Evolutionary conservation across 2,797 vertebrate species (phyloP).

Genomic region (Myiotriccus ornatus): DNA sequence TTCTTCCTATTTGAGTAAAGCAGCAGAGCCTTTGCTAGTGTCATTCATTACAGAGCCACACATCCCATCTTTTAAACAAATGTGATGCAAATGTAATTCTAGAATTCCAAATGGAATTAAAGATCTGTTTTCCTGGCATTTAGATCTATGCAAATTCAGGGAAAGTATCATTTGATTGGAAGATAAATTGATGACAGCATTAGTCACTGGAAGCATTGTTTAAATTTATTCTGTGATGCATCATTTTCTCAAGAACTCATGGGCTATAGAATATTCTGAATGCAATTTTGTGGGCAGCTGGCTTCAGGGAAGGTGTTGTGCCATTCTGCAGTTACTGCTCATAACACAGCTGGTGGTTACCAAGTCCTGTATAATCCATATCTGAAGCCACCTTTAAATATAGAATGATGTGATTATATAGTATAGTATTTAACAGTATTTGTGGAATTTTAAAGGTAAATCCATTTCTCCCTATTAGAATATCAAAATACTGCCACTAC

Average conservation of each 20-base stretch:
- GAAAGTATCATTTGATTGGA: background rate
- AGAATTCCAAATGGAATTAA: conserved; percentile 3
- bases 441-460: background rate
- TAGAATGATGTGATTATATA: background rate
- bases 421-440: background rate
- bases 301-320: background rate
- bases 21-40: background rate
- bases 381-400: background rate
- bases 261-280: background rate
- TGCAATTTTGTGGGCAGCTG: background rate
- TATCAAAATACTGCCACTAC: background rate
- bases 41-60: background rate
- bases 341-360: background rate
- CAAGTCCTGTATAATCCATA: background rate
- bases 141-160: conserved; percentile 23
- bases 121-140: background rate
- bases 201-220: background rate
- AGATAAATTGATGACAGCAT: background rate
- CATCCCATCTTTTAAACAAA: background rate
- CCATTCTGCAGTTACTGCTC: background rate
- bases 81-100: conserved; percentile 7
- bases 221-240: background rate
- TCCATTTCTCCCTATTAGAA: background rate
- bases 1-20: background rate
- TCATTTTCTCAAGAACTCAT: background rate